A percentile compares a stretch with the other conserved stretches of the same genome.
Evolutionary conservation across 2,113 vertebrate genomes (phyloP).

Genomic region (Callocephalon fimbriatum): DNA sequence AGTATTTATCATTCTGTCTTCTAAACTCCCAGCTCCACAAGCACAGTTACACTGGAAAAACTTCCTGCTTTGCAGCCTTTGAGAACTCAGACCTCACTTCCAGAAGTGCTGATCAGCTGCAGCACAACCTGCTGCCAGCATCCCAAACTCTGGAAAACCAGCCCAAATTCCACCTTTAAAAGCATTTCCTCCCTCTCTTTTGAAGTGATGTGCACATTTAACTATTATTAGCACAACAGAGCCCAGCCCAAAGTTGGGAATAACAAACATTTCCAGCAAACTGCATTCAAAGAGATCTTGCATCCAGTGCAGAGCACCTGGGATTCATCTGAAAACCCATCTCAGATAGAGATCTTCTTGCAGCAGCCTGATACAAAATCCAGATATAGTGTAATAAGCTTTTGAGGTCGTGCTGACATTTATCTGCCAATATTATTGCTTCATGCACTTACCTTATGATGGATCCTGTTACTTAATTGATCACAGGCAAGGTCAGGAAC

Average conservation of each 20-base stretch:
- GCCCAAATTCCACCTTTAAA: neutral
- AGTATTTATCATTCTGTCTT: neutral
- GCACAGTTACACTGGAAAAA: neutral
- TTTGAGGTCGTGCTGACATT: constrained; percentile 51
- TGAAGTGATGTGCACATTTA: neutral
- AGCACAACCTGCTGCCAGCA: neutral
- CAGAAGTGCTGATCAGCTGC: neutral
- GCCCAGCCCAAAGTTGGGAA: neutral
- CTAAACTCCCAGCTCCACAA: neutral
- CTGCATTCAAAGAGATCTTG: neutral
- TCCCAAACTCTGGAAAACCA: neutral
- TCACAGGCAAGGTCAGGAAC: neutral
- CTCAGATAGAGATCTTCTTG: neutral
- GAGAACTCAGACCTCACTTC: neutral
- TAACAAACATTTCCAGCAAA: neutral
- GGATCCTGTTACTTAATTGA: constrained; percentile 29
- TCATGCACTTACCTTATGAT: constrained; percentile 14
- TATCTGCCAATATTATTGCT: constrained; percentile 46
- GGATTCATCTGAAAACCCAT: neutral
- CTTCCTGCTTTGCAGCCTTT: neutral
- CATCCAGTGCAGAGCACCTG: neutral
- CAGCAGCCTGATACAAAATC: constrained; percentile 29
- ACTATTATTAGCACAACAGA: neutral
- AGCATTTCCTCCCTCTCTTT: neutral
- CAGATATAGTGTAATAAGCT: neutral